phyloP scores from a whole-genome alignment of 1,140 invertebrate genomes.

The Spodoptera frugiperda region DNA sequence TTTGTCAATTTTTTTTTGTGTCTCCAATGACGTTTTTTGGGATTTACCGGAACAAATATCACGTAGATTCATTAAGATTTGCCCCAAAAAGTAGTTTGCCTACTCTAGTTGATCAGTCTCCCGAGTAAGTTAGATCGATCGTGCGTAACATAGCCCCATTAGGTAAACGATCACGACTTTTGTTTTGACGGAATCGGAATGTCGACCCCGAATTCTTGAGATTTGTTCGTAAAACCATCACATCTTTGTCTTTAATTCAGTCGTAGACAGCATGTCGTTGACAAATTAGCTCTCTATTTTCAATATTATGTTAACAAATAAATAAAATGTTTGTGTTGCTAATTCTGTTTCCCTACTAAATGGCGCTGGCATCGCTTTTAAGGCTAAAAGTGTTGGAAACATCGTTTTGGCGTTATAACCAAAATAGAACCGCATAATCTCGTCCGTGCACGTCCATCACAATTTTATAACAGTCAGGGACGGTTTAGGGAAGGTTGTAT shows the following conservation, averaged over 20 bases:
- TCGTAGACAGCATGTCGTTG: no score
- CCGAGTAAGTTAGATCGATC: conserved; percentile 21
- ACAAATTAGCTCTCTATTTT: neutral
- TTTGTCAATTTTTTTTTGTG: no score
- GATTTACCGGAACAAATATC: neutral
- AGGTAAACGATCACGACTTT: conserved; percentile 44
- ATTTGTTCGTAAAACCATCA: neutral
- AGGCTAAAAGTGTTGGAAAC: neutral
- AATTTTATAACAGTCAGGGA: conserved; percentile 2
- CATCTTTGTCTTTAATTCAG: no score
- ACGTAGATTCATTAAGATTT: conserved; percentile 7
- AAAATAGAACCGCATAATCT: neutral
- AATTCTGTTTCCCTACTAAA: no score
- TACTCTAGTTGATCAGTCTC: neutral
- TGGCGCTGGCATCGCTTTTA: no score
- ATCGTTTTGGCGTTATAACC: neutral
- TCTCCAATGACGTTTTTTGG: no score
- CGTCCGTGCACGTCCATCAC: conserved; percentile 1
- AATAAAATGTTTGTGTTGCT: neutral
- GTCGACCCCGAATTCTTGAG: neutral
- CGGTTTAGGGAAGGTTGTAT: neutral
- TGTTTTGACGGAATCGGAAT: neutral
- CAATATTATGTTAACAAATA: neutral
- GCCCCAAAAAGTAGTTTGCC: neutral
- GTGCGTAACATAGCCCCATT: conserved; percentile 42